phyloP scores from a whole-genome alignment of 2,797 vertebrate species.

The Odontamblyopus rebecca region DNA sequence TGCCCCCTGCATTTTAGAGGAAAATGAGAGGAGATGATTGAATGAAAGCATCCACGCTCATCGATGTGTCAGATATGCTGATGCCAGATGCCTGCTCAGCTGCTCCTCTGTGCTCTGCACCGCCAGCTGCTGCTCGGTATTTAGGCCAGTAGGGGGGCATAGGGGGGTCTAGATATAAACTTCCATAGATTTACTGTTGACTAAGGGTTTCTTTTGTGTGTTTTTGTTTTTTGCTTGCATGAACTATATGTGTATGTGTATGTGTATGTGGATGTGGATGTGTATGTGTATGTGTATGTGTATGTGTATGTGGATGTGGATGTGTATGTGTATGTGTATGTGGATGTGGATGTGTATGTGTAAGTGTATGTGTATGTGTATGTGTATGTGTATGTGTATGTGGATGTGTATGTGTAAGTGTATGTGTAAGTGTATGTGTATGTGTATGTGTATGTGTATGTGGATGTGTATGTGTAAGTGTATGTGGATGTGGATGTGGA shows the following conservation, averaged over 20 bases:
- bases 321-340: no score
- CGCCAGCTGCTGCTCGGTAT: not conserved
- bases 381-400: not conserved
- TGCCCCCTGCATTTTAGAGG: not conserved
- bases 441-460: not conserved
- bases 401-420: no score
- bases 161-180: not conserved
- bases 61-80: conserved; percentile 10
- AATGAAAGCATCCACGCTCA: not conserved
- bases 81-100: conserved; percentile 12
- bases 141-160: not conserved
- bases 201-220: not conserved
- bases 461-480: no score
- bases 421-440: no score
- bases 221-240: not conserved
- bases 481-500: no score
- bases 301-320: no score
- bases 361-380: not conserved
- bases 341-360: no score
- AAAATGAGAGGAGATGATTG: not conserved
- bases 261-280: no score
- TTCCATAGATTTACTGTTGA: not conserved
- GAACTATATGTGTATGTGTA: not conserved
- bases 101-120: conserved; percentile 2
- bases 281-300: not conserved